phyloP scores from a whole-genome alignment of 2,888 invertebrate genomes.

The Orthonevra nobilis region DNA sequence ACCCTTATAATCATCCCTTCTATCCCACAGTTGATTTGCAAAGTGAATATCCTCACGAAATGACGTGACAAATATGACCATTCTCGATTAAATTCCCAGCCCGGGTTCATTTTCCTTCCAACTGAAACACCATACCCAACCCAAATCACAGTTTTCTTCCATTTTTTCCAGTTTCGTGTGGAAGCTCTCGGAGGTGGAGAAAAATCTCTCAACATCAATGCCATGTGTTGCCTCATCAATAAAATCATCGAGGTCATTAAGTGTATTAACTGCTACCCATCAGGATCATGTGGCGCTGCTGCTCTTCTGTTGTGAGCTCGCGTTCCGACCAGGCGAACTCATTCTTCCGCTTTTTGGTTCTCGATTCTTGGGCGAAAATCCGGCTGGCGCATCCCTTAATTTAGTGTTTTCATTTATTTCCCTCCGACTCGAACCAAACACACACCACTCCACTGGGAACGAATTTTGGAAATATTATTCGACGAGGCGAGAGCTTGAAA shows the following conservation, averaged over 20 bases:
- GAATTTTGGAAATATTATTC: slow-evolving; percentile 25
- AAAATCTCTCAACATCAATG: slow-evolving; percentile 71
- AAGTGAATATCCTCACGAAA: slow-evolving; percentile 54
- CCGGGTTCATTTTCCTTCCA: slow-evolving; percentile 12
- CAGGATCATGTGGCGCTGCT: slow-evolving; percentile 77
- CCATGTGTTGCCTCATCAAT: slow-evolving; percentile 77
- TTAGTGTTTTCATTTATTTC: slow-evolving; percentile 70
- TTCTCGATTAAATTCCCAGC: slow-evolving; percentile 50
- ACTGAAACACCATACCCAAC: slow-evolving; percentile 44
- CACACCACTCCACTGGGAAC: too few species aligned
- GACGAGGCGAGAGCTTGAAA: slow-evolving; percentile 1
- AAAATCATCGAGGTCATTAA: slow-evolving; percentile 80
- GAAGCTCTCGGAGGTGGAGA: slow-evolving; percentile 42
- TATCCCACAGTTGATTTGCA: slow-evolving; percentile 15
- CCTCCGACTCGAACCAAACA: slow-evolving; percentile 62
- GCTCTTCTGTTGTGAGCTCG: too few species aligned
- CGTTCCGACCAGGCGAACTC: slow-evolving; percentile 18
- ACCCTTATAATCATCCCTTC: neutral
- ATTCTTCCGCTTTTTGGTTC: slow-evolving; percentile 19
- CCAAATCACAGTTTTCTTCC: neutral
- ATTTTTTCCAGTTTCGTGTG: neutral
- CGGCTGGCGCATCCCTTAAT: slow-evolving; percentile 68
- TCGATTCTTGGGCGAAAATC: slow-evolving; percentile 28
- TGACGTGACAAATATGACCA: slow-evolving; percentile 64
- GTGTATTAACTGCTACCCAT: slow-evolving; percentile 79